phyloP scores from a whole-genome alignment of 1,140 invertebrate genomes.

The Brachionus calyciflorus region DNA sequence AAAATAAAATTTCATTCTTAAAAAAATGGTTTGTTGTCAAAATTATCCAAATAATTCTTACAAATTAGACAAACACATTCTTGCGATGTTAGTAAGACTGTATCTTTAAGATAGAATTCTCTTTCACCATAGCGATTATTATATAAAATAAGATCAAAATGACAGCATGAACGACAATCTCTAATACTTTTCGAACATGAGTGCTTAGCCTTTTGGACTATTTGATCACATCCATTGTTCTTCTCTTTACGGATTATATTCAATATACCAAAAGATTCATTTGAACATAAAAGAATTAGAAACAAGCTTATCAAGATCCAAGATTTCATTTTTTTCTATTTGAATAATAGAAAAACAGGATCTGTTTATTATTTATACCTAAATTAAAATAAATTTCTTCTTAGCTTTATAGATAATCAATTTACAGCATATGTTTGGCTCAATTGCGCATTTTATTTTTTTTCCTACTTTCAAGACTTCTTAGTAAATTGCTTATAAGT shows the following conservation, averaged over 20 bases:
- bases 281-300: too few relatives aligned
- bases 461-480: too few relatives aligned
- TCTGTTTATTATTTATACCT: too few relatives aligned
- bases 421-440: too few relatives aligned
- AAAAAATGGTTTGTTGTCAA: slow-evolving; percentile 16
- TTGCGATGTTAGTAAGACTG: not conserved
- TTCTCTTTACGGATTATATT: not conserved
- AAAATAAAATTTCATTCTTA: not conserved
- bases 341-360: too few relatives aligned
- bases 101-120: slow-evolving; percentile 13
- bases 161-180: slow-evolving; percentile 12
- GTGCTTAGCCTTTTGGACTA: not conserved
- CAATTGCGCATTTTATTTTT: too few relatives aligned
- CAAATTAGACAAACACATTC: slow-evolving; percentile 22
- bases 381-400: too few relatives aligned
- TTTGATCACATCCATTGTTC: not conserved
- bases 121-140: slow-evolving; percentile 21
- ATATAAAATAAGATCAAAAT: not conserved
- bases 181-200: not conserved
- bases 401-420: too few relatives aligned
- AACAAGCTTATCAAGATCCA: too few relatives aligned
- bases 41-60: slow-evolving; percentile 12
- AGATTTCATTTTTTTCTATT: too few relatives aligned
- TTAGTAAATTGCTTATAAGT: too few relatives aligned
- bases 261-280: too few relatives aligned